A percentile compares a stretch with the other conserved stretches of the same genome.
These are phyloP conservation scores for Isaurus tuberculatus DNA, from an alignment of 92 coral and sea anemone genomes.

Conservation along the genomic window DNA sequence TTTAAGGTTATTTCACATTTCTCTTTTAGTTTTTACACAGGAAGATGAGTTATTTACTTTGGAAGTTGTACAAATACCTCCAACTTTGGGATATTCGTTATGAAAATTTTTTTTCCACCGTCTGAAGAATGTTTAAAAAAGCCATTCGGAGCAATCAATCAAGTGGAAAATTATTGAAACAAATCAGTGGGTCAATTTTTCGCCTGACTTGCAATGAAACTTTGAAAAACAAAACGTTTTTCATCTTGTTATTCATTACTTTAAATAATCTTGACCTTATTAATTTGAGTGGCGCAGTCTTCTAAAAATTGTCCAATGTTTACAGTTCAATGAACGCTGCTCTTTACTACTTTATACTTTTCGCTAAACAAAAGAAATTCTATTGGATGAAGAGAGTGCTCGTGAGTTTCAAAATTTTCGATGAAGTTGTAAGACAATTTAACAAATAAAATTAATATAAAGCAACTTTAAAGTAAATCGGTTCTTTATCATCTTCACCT, in stretches of 20 bases:
- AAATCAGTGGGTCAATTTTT: neutral
- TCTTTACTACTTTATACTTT: neutral
- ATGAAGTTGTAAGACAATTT: conserved; percentile 1
- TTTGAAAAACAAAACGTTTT: neutral
- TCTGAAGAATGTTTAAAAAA: neutral
- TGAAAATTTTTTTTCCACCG: neutral
- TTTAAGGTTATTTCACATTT: neutral
- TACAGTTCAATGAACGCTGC: neutral
- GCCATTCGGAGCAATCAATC: neutral
- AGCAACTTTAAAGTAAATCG: conserved; percentile 23
- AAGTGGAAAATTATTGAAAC: neutral
- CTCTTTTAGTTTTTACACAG: neutral
- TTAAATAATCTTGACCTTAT: neutral
- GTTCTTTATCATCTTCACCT: conserved; percentile 23
- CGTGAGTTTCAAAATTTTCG: conserved; percentile 3
- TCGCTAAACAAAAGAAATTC: neutral
- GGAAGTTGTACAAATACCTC: neutral
- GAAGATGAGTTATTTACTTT: neutral
- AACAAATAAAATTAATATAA: conserved; percentile 37
- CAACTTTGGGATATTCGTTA: neutral
- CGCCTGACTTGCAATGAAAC: neutral
- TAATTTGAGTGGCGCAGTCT: conserved; percentile 8
- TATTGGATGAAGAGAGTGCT: neutral
- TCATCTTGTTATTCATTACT: neutral
- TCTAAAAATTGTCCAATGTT: conserved; percentile 31